Evolutionary conservation across 2,888 invertebrate genomes (phyloP).

Genomic region (Drosophila mimica): DNA sequence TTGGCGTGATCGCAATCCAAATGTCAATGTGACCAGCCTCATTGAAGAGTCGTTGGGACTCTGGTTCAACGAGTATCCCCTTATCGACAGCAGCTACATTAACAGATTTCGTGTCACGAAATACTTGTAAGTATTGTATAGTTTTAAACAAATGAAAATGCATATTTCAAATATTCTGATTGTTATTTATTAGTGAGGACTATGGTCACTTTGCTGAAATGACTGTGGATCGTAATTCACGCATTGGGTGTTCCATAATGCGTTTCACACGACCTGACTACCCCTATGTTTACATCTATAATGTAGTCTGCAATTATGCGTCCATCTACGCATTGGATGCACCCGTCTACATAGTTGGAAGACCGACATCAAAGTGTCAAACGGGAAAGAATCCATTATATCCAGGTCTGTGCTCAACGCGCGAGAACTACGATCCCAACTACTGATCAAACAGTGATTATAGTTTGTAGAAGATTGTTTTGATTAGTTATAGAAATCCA

Average conservation of each 20-base stretch:
- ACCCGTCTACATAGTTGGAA: constrained; percentile 81
- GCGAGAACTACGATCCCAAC: constrained; percentile 82
- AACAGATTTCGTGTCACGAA: constrained; percentile 77
- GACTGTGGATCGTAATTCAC: constrained; percentile 82
- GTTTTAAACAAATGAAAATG: not conserved
- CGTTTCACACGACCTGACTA: constrained; percentile 81
- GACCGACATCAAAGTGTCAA: constrained; percentile 75
- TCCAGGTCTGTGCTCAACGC: constrained; percentile 82
- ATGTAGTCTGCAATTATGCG: constrained; percentile 84
- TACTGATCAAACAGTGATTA: constrained; percentile 57
- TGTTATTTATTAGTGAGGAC: constrained; percentile 73
- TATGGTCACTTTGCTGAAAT: constrained; percentile 85
- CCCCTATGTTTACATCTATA: constrained; percentile 77
- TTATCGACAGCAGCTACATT: constrained; percentile 83
- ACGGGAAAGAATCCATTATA: constrained; percentile 82
- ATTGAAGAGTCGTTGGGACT: constrained; percentile 80
- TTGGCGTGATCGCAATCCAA: constrained; percentile 73
- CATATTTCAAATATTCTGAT: not conserved
- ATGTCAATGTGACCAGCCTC: constrained; percentile 81
- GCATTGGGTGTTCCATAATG: constrained; percentile 83
- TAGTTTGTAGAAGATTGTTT: constrained; percentile 21
- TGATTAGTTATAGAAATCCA: constrained; percentile 62
- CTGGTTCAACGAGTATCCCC: constrained; percentile 83
- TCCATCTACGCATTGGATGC: constrained; percentile 82
- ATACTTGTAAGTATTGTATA: constrained; percentile 79